Evolutionary conservation across 2,888 invertebrate species (phyloP).

Genomic region (Ectropis crepuscularia): DNA sequence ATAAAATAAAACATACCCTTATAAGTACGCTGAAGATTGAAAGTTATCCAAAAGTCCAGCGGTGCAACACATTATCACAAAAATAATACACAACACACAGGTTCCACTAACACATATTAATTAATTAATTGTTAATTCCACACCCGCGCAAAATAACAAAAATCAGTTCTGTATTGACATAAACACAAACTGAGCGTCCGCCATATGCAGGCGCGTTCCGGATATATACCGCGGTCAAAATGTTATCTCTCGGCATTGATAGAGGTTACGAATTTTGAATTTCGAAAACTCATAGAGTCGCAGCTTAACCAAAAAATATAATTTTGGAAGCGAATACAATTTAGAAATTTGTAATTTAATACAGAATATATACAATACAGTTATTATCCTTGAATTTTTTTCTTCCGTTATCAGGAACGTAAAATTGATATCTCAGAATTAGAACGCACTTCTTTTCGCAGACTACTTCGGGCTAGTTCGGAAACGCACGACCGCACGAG

Average conservation of each 20-base stretch:
- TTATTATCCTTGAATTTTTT: not conserved
- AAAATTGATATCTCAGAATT: constrained; percentile 47
- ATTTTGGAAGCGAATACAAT: too few relatives aligned
- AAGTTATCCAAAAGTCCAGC: constrained; percentile 74
- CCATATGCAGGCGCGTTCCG: constrained; percentile 83
- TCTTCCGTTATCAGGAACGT: constrained; percentile 21
- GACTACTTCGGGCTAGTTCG: constrained; percentile 63
- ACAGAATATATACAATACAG: not conserved
- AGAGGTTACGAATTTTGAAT: not conserved
- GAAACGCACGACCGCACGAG: constrained; percentile 60
- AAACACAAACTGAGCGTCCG: constrained; percentile 84
- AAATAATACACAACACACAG: constrained; percentile 76
- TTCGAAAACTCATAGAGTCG: not conserved
- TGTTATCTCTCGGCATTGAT: constrained; percentile 2
- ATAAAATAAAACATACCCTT: constrained; percentile 79
- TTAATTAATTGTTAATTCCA: constrained; percentile 73
- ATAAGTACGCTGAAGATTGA: constrained; percentile 72
- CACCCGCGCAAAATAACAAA: constrained; percentile 82
- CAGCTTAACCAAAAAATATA: too few relatives aligned
- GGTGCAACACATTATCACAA: constrained; percentile 79
- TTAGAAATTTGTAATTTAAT: not conserved
- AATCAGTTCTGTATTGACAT: constrained; percentile 83
- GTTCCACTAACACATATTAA: constrained; percentile 75
- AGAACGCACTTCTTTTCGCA: constrained; percentile 62
- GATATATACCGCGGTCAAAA: constrained; percentile 50